Evolutionary conservation across 2,797 vertebrate species (phyloP), one percentile per base, ranked within the genome.

Genomic region (Pogonophryne albipinna): DNA sequence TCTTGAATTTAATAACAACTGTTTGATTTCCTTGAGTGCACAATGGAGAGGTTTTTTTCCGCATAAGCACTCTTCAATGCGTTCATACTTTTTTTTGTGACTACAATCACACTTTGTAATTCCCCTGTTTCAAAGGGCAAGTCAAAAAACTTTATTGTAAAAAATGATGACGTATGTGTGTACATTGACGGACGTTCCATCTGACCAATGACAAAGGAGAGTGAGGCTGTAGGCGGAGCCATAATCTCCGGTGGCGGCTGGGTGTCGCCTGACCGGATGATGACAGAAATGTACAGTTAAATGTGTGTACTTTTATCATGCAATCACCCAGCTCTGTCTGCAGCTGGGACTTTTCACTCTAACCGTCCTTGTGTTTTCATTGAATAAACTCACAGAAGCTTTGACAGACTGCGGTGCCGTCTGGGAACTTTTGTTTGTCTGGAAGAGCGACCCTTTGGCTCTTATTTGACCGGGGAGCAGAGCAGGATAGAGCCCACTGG

Each of bases 241-340:
- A 34, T 23, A 1, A 16, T 12, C 80, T 77, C 69, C 65, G 61
- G 81, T 81, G 84, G 86, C 90, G 90, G 87, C 89, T 85, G 87
- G 85, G 79, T 85, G 93, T 95, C 93, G 87, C 91, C 94, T 95
- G 93, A 95, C 95, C 95, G 94, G 95, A 95, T 94, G 87, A 87
- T 93, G 90, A 90, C 84, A 87, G 87, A 93, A 93, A 83, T 94
- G 94, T 92, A 86, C 45, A 45, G 53, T 70, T 23, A 71, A 76
- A 70, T 80, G 80, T 82, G 47, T 60, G 15, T 51, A 82, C 78
- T 88, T 89, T 83, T 84, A 67, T 63, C 51, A 68, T 53, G 42
- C 57, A 51, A 6, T 47, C 59, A 7, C 10, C 13, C n/a, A 27
- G n/a, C 17, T 81, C 23, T 23, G 44, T 45, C 11, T 1, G 17